Base-by-base conservation (phyloP, 2,888 invertebrate species). In the Elmis aenea region DNA sequence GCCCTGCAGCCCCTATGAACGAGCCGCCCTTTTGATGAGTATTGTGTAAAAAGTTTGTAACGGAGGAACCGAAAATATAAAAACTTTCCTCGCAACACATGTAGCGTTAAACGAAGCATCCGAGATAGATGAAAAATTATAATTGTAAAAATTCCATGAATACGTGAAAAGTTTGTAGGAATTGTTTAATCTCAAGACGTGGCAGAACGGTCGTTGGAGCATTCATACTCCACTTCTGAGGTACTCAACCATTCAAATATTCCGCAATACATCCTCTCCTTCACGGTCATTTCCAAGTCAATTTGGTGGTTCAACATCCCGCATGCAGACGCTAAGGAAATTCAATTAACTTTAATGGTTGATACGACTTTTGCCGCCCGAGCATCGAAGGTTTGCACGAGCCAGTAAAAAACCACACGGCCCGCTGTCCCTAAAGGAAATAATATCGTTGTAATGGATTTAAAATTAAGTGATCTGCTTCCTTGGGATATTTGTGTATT, bases 341-440 rank as follows among this genome's bases (percentile, higher is more conserved):
- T 71, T 71, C 71, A 71, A 71, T 71, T 71, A 72, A 71, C 68
- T 70, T 72, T 71, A 71, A 72, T 70, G 69, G 69, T 62, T 62
- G 67, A 67, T 66, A 62, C 64, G 59, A 58, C 55, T 60, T 57
- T 61, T 57, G 56, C 58, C 52, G 53, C 46, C 54, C 57, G 54
- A 52, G 57, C 55, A 51, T 52, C 54, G 55, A 51, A 52, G 55
- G 54, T 53, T 50, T 45, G 52, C 49, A 47, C 45, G 34, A 30
- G 37, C 39, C 50, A 33, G 43, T 42, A 45, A 50, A 51, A 52
- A 52, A 47, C 45, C 38, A 41, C 41, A 42, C 46, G 49, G 45
- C 39, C 44, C 38, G 41, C 35, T 43, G 50, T 51, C 51, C 45
- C 38, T 44, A 36, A 50, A n/a, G 52, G 47, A 48, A 54, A 59